Conservation (phyloP, 2,888 invertebrate species). For the Choristoneura rosaceana region DNA sequence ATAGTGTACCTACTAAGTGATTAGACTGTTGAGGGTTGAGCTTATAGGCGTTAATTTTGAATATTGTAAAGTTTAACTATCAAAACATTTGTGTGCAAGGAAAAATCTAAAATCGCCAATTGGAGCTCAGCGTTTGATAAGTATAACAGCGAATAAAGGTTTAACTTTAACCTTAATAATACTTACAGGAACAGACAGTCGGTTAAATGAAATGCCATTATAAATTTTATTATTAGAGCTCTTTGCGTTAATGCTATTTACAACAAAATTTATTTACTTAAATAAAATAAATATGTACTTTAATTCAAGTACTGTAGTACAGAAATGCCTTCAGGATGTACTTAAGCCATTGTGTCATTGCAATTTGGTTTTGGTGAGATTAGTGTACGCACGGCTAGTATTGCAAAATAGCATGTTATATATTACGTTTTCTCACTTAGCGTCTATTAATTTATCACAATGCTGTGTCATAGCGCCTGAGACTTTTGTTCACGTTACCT, state of each 20-base stretch:
- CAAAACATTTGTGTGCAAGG: too few species aligned
- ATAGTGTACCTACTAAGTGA: too few species aligned
- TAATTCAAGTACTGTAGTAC: background rate
- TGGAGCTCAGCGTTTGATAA: too few species aligned
- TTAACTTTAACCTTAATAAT: background rate
- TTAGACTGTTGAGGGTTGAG: too few species aligned
- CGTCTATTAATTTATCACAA: conserved; percentile 73
- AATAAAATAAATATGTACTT: background rate
- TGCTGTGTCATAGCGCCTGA: conserved; percentile 62
- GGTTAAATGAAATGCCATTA: background rate
- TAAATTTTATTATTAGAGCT: background rate
- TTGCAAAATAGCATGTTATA: conserved; percentile 48
- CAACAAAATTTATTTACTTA: background rate
- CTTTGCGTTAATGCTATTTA: background rate
- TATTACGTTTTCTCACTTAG: conserved; percentile 67
- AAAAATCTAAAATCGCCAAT: too few species aligned
- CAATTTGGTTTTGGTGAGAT: conserved; percentile 19
- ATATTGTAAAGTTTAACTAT: too few species aligned
- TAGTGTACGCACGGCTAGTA: conserved; percentile 47
- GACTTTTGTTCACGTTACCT: conserved; percentile 50
- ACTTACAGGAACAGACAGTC: background rate
- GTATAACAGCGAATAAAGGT: background rate
- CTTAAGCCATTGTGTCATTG: background rate
- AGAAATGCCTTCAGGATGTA: background rate
- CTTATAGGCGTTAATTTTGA: too few species aligned